Conservation (phyloP, 2,888 invertebrate species). For the Leptopilina myrica region DNA sequence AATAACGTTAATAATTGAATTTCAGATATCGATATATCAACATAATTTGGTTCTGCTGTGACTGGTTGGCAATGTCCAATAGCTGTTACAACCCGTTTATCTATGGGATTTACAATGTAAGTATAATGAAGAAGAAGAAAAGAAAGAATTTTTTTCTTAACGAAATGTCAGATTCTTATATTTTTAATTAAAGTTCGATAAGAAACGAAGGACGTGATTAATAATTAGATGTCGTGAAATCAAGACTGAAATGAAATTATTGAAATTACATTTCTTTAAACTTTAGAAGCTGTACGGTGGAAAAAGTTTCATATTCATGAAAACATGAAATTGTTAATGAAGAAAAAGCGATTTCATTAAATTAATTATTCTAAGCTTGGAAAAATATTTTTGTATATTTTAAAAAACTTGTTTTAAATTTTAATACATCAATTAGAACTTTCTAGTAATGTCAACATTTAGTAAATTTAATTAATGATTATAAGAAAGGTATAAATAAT, state of each 20-base stretch:
- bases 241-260: constrained; percentile 26
- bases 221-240: neutral
- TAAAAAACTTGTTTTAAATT: no score
- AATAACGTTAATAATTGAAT: constrained; percentile 54
- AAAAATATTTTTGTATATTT: no score
- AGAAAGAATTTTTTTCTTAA: neutral
- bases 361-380: neutral
- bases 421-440: neutral
- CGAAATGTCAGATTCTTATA: neutral
- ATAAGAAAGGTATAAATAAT: no score
- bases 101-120: constrained; percentile 93
- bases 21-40: constrained; percentile 88
- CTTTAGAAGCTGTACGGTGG: neutral
- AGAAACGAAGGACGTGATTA: neutral
- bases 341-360: neutral
- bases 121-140: constrained; percentile 67
- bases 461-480: neutral
- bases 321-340: neutral
- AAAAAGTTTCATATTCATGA: constrained; percentile 14
- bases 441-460: neutral
- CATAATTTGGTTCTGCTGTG: constrained; percentile 90
- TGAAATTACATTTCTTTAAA: constrained; percentile 27
- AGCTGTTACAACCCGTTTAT: constrained; percentile 94
- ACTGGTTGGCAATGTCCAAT: constrained; percentile 93
- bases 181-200: neutral